These are phyloP conservation scores for Drosophila vallismaia DNA, from an alignment of 2,888 invertebrate genomes.

Conservation along the genomic window DNA sequence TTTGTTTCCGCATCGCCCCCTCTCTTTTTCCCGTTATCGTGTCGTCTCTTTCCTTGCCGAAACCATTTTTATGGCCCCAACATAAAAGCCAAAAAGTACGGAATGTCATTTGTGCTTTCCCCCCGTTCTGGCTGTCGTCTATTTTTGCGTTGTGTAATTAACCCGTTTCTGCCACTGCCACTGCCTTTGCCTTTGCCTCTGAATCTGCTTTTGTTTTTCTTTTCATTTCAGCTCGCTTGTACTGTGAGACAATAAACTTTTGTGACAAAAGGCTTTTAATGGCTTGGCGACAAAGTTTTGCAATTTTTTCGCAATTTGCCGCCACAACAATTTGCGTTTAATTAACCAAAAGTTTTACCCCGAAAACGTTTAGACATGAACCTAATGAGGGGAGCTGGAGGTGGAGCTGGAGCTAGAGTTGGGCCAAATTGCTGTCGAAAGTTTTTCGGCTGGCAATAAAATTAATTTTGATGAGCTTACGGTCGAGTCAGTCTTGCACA, in stretches of 20 bases:
- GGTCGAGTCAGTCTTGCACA: constrained; percentile 17
- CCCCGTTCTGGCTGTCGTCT: constrained; percentile 10
- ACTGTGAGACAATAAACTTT: constrained; percentile 73
- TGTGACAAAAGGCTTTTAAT: constrained; percentile 64
- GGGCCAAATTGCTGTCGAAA: constrained; percentile 69
- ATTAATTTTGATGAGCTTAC: constrained; percentile 76
- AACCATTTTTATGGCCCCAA: constrained; percentile 68
- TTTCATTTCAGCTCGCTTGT: constrained; percentile 29
- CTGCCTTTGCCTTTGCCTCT: too few relatives aligned
- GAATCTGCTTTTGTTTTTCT: constrained; percentile 25
- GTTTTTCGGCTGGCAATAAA: constrained; percentile 77
- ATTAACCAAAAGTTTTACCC: constrained; percentile 68
- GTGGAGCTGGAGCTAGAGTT: background rate
- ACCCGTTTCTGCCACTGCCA: constrained; percentile 61
- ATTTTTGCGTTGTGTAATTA: constrained; percentile 59
- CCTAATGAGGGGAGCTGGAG: constrained; percentile 61
- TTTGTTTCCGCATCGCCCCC: constrained; percentile 61
- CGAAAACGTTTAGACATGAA: constrained; percentile 58
- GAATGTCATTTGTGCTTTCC: constrained; percentile 58
- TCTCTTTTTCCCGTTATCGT: background rate
- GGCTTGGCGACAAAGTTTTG: constrained; percentile 72
- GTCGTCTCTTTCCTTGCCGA: constrained; percentile 27
- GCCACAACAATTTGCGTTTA: constrained; percentile 80
- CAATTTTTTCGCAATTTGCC: constrained; percentile 79
- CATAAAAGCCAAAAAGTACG: constrained; percentile 63